Evolutionary conservation across 2,113 vertebrate species (phyloP).

Genomic region (Serinus canaria): DNA sequence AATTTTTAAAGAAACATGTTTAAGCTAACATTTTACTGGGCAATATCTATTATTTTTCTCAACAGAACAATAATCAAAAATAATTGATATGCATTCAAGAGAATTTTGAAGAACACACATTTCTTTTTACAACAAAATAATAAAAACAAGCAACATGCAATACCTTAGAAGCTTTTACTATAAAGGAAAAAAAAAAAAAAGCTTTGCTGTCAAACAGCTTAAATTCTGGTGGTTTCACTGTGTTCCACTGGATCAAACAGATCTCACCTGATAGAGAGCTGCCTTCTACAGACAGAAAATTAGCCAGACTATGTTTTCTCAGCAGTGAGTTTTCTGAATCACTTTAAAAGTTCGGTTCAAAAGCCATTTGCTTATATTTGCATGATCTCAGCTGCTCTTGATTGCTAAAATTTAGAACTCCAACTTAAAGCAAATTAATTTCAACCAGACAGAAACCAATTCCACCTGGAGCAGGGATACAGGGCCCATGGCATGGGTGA

Average conservation of each 20-base stretch:
- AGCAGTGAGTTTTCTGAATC: not conserved
- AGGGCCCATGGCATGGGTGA: not conserved
- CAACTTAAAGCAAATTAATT: slow-evolving; percentile 2
- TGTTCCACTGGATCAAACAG: not conserved
- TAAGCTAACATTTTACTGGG: not conserved
- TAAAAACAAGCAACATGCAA: not conserved
- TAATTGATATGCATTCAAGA: not conserved
- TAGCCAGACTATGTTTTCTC: not conserved
- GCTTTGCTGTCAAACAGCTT: not conserved
- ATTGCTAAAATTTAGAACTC: slow-evolving; percentile 16
- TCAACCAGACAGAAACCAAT: slow-evolving; percentile 32
- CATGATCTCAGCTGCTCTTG: not conserved
- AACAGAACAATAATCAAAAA: not conserved
- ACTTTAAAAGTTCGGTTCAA: not conserved
- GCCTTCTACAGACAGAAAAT: not conserved
- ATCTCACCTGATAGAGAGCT: not conserved
- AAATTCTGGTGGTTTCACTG: not conserved
- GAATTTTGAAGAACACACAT: not conserved
- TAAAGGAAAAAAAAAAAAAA: not conserved
- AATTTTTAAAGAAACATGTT: not conserved
- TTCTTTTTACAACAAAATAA: not conserved
- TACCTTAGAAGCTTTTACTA: not conserved
- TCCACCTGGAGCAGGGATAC: slow-evolving; percentile 1
- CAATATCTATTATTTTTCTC: not conserved
- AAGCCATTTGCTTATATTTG: not conserved